Evolutionary conservation across 2,888 invertebrate species (phyloP).

Genomic region (Andrena chrysosceles): DNA sequence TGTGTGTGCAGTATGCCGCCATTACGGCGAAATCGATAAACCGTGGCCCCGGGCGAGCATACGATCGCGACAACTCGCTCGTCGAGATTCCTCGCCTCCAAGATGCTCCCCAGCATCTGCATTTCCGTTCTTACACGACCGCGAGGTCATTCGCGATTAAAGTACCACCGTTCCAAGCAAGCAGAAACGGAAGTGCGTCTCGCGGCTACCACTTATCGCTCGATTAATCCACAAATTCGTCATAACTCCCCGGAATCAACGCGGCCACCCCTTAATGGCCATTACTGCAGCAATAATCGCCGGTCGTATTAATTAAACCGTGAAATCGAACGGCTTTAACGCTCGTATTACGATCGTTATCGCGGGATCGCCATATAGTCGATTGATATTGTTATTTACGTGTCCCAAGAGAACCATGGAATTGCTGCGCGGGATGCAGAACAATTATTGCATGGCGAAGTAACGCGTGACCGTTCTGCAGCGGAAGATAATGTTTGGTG

Average conservation of each 20-base stretch:
- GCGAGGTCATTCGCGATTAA: neutral
- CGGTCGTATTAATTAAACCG: constrained; percentile 50
- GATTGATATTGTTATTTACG: constrained; percentile 45
- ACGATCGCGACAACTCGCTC: constrained; percentile 20
- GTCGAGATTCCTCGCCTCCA: neutral
- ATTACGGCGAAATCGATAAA: constrained; percentile 58
- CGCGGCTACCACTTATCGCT: too few species aligned
- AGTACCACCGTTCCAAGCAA: neutral
- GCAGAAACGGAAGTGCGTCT: neutral
- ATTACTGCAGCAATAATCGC: constrained; percentile 40
- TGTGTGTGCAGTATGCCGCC: constrained; percentile 36
- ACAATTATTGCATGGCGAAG: neutral
- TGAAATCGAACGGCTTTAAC: constrained; percentile 37
- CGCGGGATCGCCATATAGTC: constrained; percentile 19
- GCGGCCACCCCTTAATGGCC: constrained; percentile 12
- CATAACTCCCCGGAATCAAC: constrained; percentile 20
- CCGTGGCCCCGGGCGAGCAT: constrained; percentile 9
- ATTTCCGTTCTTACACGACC: neutral
- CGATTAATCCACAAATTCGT: constrained; percentile 34
- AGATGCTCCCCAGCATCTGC: neutral
- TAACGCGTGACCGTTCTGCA: neutral
- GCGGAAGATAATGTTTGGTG: neutral
- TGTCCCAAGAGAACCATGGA: neutral
- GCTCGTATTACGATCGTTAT: constrained; percentile 42
- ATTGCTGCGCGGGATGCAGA: neutral